Base-by-base conservation (phyloP, 2,888 invertebrate species). In the Tubulanus polymorphus region DNA sequence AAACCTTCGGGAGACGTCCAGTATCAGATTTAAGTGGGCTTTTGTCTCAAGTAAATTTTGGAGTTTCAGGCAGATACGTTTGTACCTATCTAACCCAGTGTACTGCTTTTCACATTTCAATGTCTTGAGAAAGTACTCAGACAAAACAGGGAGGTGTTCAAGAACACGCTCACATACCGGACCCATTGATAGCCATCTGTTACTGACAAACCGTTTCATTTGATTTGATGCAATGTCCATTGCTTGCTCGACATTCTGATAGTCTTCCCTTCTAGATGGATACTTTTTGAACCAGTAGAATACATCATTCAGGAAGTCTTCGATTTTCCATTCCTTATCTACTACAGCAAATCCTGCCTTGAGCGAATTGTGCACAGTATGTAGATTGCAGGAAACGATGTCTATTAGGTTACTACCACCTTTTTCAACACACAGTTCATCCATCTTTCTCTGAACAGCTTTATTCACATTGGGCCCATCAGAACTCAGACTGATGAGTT, bases 381-480 rank as follows among this genome's bases (percentile, higher is more conserved):
- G 60, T n/a, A 63, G 35, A 51, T 51, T 62, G 25, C 61, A 63
- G 20, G 61, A 53, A 27, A 54, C 48, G 25, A 64, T 59, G 12
- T 48, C 51, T 37, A 59, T 28, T 35, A 63, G 30, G 15, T 54
- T 53, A 32, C 46, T 50, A 37, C 46, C 37, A 15, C 57, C 61
- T n/a, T 45, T 51, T n/a, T 29, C 27, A 18, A 8, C 23, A 18
- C 18, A 23, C 6, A 20, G 6, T 41, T 41, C 20, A 41, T 32
- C 47, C 56, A 32, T 32, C 28, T 50, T 49, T 32, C 52, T 57
- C 59, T 57, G 60, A 23, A 64, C 54, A n/a, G 59, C 55, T 37
- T 63, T 63, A 35, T 64, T 64, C 5, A 60, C 60, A 60, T 59
- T 63, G 37, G 59, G 64, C 12, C 64, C 63, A 62, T 64, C 62